These are phyloP conservation scores for Rhyzopertha dominica DNA, from an alignment of 1,140 invertebrate species.

Conservation along the genomic window DNA sequence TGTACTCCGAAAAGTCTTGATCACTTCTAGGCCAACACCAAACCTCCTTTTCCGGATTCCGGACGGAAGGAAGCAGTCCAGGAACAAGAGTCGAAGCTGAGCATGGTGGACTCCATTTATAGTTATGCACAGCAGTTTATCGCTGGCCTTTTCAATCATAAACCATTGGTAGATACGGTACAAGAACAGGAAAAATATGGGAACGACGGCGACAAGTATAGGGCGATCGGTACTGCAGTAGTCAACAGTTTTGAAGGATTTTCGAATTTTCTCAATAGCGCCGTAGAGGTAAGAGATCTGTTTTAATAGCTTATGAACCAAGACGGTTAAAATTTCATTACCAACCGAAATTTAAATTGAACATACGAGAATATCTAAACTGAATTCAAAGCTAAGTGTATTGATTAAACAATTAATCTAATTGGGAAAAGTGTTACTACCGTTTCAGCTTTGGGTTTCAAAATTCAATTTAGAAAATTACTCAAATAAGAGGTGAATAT, in stretches of 20 bases:
- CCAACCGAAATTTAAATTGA: no score
- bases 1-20: no score
- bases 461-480: no score
- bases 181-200: constrained; percentile 66
- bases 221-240: constrained; percentile 51
- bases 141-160: constrained; percentile 51
- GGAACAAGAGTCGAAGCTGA: constrained; percentile 33
- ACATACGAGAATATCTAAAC: no score
- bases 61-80: constrained; percentile 32
- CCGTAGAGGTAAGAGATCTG: constrained; percentile 38
- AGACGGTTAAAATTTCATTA: no score
- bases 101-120: constrained; percentile 42
- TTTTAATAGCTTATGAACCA: no score
- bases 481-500: no score
- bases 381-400: no score
- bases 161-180: constrained; percentile 63
- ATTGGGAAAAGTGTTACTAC: no score
- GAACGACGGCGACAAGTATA: constrained; percentile 58
- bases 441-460: no score
- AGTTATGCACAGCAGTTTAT: constrained; percentile 47
- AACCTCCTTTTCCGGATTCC: constrained; percentile 28
- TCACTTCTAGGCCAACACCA: no score
- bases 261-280: constrained; percentile 50
- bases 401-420: no score
- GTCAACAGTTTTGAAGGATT: constrained; percentile 56